These are phyloP conservation scores for Leuctra nigra DNA, from an alignment of 2,888 invertebrate species.

Conservation along the genomic window DNA sequence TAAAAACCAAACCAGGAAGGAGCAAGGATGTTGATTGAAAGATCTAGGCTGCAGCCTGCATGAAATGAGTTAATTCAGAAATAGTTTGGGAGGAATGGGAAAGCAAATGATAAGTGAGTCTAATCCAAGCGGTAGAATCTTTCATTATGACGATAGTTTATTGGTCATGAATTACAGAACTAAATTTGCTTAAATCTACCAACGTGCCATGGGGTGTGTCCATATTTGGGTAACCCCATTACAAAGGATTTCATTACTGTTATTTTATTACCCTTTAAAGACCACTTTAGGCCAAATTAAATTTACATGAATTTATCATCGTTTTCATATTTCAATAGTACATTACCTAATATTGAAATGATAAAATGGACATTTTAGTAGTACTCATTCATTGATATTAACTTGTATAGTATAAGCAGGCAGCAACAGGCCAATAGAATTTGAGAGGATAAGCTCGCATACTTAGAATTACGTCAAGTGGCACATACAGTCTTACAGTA, in stretches of 20 bases:
- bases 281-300: constrained; percentile 6
- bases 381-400: not conserved
- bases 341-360: not conserved
- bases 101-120: not conserved
- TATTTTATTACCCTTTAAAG: constrained; percentile 23
- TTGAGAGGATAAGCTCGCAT: not conserved
- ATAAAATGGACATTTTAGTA: not conserved
- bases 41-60: too few relatives aligned
- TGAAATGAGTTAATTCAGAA: too few relatives aligned
- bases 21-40: too few relatives aligned
- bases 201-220: not conserved
- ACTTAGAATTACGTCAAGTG: constrained; percentile 16
- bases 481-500: constrained; percentile 26
- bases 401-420: constrained; percentile 15
- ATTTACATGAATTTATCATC: constrained; percentile 4
- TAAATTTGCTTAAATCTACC: constrained; percentile 25
- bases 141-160: constrained; percentile 25
- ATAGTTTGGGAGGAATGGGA: not conserved
- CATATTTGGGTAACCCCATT: not conserved
- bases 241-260: too few relatives aligned
- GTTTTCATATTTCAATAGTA: not conserved
- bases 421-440: constrained; percentile 7
- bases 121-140: not conserved
- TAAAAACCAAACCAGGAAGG: too few relatives aligned
- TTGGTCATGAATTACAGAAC: constrained; percentile 27